Conservation (phyloP, 1,140 invertebrate genomes). For the Drosophila nasuta region DNA sequence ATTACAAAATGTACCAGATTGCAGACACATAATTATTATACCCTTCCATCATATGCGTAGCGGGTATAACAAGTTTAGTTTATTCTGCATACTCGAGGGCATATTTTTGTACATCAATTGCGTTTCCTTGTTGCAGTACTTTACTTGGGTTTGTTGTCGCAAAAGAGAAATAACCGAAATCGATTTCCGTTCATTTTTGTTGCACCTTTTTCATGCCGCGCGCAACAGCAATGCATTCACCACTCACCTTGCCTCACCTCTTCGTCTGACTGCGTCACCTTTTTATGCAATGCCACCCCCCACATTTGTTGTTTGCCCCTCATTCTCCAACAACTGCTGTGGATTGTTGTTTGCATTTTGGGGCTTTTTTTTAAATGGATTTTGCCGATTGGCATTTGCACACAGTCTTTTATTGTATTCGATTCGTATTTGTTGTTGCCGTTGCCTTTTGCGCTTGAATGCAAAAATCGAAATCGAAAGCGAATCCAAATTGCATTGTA, state of each 20-base stretch:
- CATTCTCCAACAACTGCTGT: neutral
- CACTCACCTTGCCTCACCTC: neutral
- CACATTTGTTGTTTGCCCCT: neutral
- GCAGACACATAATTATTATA: no score
- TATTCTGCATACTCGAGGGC: neutral
- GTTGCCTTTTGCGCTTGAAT: constrained; percentile 22
- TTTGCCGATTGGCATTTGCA: constrained; percentile 45
- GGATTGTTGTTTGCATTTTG: constrained; percentile 40
- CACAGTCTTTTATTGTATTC: constrained; percentile 24
- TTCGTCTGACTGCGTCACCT: constrained; percentile 28
- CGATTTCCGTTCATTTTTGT: constrained; percentile 51
- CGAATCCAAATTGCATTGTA: constrained; percentile 55
- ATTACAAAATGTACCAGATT: no score
- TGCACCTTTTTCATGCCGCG: constrained; percentile 43
- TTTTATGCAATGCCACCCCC: constrained; percentile 36
- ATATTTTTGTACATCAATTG: neutral
- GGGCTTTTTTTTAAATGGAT: constrained; percentile 37
- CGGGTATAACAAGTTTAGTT: no score
- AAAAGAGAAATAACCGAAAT: constrained; percentile 45
- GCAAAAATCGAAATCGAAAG: constrained; percentile 56
- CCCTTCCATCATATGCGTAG: no score
- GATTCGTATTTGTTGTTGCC: constrained; percentile 3
- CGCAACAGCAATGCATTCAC: no score
- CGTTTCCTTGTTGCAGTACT: neutral
- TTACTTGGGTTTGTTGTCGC: constrained; percentile 12